phyloP scores from a whole-genome alignment of 2,888 invertebrate genomes.

The Sylvicola fuscatus region DNA sequence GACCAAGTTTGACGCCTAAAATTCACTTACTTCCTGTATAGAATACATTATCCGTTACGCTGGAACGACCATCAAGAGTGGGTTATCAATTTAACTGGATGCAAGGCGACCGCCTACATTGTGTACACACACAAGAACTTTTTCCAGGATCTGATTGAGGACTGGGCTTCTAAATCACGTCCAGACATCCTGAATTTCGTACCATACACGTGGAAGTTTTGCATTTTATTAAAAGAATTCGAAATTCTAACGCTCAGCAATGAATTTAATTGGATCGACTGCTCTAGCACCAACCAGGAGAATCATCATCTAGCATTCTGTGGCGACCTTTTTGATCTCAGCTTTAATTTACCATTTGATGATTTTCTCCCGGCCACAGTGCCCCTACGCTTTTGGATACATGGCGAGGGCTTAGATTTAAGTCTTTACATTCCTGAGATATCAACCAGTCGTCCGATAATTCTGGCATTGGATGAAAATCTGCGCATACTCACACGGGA shows the following conservation, averaged over 20 bases:
- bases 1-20: not conserved
- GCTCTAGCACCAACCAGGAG: conserved; percentile 86
- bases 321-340: conserved; percentile 81
- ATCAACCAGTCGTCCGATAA: conserved; percentile 64
- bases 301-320: conserved; percentile 88
- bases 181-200: conserved; percentile 90
- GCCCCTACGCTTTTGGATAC: conserved; percentile 79
- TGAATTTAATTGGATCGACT: conserved; percentile 98
- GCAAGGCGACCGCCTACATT: conserved; percentile 81
- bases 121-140: conserved; percentile 93
- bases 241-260: conserved; percentile 85
- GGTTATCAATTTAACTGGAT: conserved; percentile 77
- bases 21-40: conserved; percentile 6
- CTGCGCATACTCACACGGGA: conserved; percentile 67
- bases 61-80: conserved; percentile 98
- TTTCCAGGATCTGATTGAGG: conserved; percentile 87
- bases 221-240: conserved; percentile 78
- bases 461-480: conserved; percentile 70
- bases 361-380: conserved; percentile 85
- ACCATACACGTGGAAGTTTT: conserved; percentile 92
- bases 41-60: conserved; percentile 61
- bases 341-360: conserved; percentile 82
- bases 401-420: conserved; percentile 85
- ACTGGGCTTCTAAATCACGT: conserved; percentile 87
- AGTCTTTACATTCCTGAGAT: conserved; percentile 81